Evolutionary conservation across 2,888 invertebrate genomes (phyloP).

Genomic region (Cantharis rufa): DNA sequence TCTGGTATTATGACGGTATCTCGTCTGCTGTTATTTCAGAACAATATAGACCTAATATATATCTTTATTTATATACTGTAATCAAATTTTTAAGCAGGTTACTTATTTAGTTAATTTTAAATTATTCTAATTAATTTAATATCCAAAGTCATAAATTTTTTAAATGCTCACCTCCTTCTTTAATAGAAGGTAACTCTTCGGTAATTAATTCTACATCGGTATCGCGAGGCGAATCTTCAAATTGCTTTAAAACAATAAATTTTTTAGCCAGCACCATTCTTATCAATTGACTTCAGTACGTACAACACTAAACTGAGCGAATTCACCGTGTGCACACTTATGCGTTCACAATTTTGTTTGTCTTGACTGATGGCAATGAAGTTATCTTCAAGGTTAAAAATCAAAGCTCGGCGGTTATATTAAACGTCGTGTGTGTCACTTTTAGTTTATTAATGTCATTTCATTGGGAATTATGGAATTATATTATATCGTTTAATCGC

Average conservation of each 20-base stretch:
- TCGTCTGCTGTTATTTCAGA: too few relatives aligned
- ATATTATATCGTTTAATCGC: background rate
- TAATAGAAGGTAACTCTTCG: slow-evolving; percentile 66
- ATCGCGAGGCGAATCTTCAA: slow-evolving; percentile 68
- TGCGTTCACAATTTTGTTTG: background rate
- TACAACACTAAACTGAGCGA: background rate
- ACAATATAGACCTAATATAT: too few relatives aligned
- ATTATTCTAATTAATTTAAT: too few relatives aligned
- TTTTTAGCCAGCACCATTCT: slow-evolving; percentile 63
- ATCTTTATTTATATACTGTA: too few relatives aligned
- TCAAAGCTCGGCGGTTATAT: background rate
- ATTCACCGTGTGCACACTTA: background rate
- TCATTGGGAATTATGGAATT: background rate
- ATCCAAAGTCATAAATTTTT: background rate
- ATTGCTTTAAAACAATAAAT: slow-evolving; percentile 67
- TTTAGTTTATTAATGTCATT: background rate
- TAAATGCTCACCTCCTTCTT: slow-evolving; percentile 70
- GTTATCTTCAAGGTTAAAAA: background rate
- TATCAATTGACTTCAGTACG: background rate
- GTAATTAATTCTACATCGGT: slow-evolving; percentile 69
- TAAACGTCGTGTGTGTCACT: background rate
- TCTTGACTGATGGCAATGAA: background rate
- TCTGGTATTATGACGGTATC: too few relatives aligned
- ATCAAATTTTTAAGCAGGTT: too few relatives aligned
- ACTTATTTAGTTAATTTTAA: too few relatives aligned